These are phyloP conservation scores for Drosophila setifemur DNA, from an alignment of 1,140 invertebrate genomes.

Conservation along the genomic window DNA sequence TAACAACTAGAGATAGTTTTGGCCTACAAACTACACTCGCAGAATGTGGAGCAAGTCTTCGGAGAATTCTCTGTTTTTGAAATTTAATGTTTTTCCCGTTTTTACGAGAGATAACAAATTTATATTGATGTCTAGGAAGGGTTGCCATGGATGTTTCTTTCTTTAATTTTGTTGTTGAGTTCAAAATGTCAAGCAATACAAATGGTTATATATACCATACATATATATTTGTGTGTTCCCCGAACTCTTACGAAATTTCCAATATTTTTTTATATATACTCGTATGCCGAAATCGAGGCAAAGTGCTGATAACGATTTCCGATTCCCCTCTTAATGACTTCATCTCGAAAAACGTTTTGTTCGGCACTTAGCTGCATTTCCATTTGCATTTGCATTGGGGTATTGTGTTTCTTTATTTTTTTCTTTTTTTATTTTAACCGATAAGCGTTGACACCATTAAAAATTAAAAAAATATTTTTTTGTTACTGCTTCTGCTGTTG, in stretches of 20 bases:
- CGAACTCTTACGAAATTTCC: constrained; percentile 25
- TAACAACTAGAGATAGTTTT: constrained; percentile 5
- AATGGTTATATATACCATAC: constrained; percentile 5
- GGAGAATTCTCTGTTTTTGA: constrained; percentile 42
- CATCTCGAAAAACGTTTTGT: constrained; percentile 75
- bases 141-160: background rate
- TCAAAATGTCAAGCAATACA: constrained; percentile 72
- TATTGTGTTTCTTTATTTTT: constrained; percentile 25
- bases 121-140: constrained; percentile 46
- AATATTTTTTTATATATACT: constrained; percentile 40
- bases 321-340: constrained; percentile 65
- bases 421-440: constrained; percentile 35
- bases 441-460: constrained; percentile 79
- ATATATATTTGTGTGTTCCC: background rate
- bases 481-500: background rate
- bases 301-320: constrained; percentile 80
- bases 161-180: constrained; percentile 34
- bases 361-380: constrained; percentile 65
- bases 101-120: constrained; percentile 74
- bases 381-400: no score
- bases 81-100: constrained; percentile 51
- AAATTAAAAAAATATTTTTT: constrained; percentile 64
- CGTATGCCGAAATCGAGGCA: constrained; percentile 60
- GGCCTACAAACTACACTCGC: constrained; percentile 32
- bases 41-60: constrained; percentile 56